A percentile compares a stretch with the other conserved stretches of the same genome.
phyloP scores from a whole-genome alignment of 2,113 vertebrate species.

The Triplophysa rosa region DNA sequence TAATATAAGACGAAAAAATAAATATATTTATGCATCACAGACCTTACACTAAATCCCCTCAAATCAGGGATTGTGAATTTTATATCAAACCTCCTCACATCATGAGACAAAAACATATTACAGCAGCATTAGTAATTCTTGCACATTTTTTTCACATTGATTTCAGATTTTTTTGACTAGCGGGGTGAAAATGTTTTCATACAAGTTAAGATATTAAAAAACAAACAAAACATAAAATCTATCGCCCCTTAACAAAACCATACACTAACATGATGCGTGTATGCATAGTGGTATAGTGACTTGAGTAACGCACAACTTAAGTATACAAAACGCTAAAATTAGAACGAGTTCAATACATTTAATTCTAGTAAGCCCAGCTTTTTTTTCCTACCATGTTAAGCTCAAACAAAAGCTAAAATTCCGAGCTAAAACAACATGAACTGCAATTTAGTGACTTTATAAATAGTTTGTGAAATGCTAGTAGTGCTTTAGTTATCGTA shows the following conservation, averaged over 20 bases:
- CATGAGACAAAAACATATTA: neutral
- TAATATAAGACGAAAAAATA: neutral
- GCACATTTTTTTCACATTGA: slow-evolving; percentile 15
- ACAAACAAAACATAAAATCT: slow-evolving; percentile 31
- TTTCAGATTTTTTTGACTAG: neutral
- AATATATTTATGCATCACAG: slow-evolving; percentile 4
- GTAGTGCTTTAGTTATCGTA: slow-evolving; percentile 7
- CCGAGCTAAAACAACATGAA: neutral
- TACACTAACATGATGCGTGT: neutral
- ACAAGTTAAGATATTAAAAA: slow-evolving; percentile 22
- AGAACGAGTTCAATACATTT: neutral
- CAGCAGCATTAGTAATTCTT: slow-evolving; percentile 10
- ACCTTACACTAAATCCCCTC: neutral
- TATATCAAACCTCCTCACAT: neutral
- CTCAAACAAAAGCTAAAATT: slow-evolving; percentile 15
- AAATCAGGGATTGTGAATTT: neutral
- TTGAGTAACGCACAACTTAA: neutral
- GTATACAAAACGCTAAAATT: neutral
- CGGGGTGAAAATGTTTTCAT: slow-evolving; percentile 35
- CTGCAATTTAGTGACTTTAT: neutral
- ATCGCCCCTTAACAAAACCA: neutral
- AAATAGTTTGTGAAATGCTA: slow-evolving; percentile 3
- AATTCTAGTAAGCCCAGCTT: neutral
- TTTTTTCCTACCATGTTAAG: neutral
- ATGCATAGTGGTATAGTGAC: neutral